These are phyloP conservation scores for Herminia tarsipennalis DNA, from an alignment of 2,888 invertebrate genomes.

Conservation along the genomic window DNA sequence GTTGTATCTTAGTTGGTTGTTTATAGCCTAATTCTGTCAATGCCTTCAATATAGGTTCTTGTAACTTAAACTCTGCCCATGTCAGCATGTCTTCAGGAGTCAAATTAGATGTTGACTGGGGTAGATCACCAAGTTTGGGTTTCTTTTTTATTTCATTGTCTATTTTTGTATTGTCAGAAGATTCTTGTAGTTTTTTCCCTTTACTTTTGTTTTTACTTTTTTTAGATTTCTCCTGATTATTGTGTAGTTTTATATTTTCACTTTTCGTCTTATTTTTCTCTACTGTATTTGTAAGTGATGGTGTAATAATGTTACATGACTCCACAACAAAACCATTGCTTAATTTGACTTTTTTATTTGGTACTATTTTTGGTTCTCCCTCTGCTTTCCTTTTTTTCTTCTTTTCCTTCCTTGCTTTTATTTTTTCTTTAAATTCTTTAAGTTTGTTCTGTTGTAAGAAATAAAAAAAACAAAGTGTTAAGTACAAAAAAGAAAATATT, in stretches of 20 bases:
- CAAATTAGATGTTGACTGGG: constrained; percentile 47
- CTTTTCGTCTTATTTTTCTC: constrained; percentile 28
- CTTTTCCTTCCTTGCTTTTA: constrained; percentile 43
- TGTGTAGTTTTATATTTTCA: constrained; percentile 33
- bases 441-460: constrained; percentile 45
- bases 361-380: constrained; percentile 37
- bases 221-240: constrained; percentile 9
- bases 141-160: constrained; percentile 43
- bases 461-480: no score
- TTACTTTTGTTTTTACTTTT: constrained; percentile 22
- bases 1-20: constrained; percentile 96
- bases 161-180: constrained; percentile 3
- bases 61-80: constrained; percentile 90
- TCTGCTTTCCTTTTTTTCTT: constrained; percentile 33
- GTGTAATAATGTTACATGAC: constrained; percentile 51
- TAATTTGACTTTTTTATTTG: constrained; percentile 48
- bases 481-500: no score
- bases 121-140: constrained; percentile 62
- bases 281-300: constrained; percentile 54
- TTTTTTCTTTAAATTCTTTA: constrained; percentile 36
- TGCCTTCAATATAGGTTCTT: constrained; percentile 89
- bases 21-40: constrained; percentile 91
- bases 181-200: constrained; percentile 9
- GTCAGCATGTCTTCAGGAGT: constrained; percentile 81
- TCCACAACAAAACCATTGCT: constrained; percentile 75